A percentile compares a stretch with the other conserved stretches of the same genome.
phyloP scores from a whole-genome alignment of 2,797 vertebrate species.

The Pelobates cultripes region DNA sequence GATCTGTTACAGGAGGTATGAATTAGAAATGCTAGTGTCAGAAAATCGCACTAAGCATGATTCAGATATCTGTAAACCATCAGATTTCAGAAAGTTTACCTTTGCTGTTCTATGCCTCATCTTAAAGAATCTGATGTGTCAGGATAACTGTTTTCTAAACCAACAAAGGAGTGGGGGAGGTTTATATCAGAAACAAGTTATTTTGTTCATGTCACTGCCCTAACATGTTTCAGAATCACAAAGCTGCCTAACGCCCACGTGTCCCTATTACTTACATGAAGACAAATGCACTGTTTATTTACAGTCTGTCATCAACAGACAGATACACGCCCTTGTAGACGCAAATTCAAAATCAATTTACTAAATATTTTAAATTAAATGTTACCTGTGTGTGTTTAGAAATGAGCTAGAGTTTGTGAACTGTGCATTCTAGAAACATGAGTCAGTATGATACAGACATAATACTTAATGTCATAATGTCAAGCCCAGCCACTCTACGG shows the following conservation, averaged over 20 bases:
- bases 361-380: too few relatives aligned
- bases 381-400: too few relatives aligned
- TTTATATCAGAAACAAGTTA: conserved; percentile 1
- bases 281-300: conserved; percentile 22
- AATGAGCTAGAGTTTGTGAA: too few relatives aligned
- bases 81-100: conserved; percentile 27
- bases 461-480: too few relatives aligned
- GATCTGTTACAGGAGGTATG: too few relatives aligned
- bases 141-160: conserved; percentile 44
- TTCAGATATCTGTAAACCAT: conserved; percentile 41
- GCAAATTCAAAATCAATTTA: not conserved
- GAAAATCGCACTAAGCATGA: not conserved
- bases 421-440: too few relatives aligned
- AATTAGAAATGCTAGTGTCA: too few relatives aligned
- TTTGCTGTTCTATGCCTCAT: conserved; percentile 27
- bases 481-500: too few relatives aligned
- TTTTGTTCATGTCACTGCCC: conserved; percentile 19
- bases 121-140: conserved; percentile 19
- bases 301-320: not conserved
- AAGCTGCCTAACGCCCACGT: conserved; percentile 3
- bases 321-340: not conserved
- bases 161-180: conserved; percentile 45
- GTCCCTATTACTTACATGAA: not conserved
- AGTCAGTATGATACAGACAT: too few relatives aligned
- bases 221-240: conserved; percentile 27